Evolutionary conservation across 1,140 invertebrate genomes (phyloP), one percentile per base, ranked within the genome.

Genomic region (Drosophila navojoa): DNA sequence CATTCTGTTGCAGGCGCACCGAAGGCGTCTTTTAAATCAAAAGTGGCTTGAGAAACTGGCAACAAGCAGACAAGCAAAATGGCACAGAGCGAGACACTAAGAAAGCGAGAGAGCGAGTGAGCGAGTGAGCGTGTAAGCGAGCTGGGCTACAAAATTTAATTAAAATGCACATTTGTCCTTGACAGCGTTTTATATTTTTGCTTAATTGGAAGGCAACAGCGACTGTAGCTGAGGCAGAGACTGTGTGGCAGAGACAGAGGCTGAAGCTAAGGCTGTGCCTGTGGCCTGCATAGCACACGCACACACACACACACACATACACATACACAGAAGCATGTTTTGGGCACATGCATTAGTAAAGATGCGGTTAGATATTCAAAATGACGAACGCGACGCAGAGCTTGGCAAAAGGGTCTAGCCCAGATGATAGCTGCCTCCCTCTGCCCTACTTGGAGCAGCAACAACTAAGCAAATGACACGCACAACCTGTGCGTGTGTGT

Each of bases 111-210:
- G 13, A 27, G 29, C 2, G 10, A 25, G 29, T 25, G 5, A 47
- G 29, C 10, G 7, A 45, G 47, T 53, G 55, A 35, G 54, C 59
- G 55, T 50, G 19, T 13, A 44, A 60, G 42, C 63, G 50, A 54
- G 55, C 47, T 62, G 50, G 77, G 55, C 62, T 79, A 76, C 25
- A 70, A 89, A 89, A 89, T 89, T 89, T 89, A 89, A 89, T 89
- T 89, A 89, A 89, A 89, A 89, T 89, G 77, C 84, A 84, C 84
- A 89, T 89, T 89, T 80, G 71, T 89, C 84, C 84, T 89, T 89
- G 84, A 80, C 84, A 89, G 84, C 70, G 74, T 89, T 89, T 84
- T 87, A 77, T 84, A 84, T 76, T 89, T 82, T 81, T 73, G 57
- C 71, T 81, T 86, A 87, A 87, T 87, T 87, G 82, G 82, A 60